These are phyloP conservation scores for Cherax quadricarinatus DNA, from an alignment of 1,140 invertebrate genomes.

Conservation along the genomic window DNA sequence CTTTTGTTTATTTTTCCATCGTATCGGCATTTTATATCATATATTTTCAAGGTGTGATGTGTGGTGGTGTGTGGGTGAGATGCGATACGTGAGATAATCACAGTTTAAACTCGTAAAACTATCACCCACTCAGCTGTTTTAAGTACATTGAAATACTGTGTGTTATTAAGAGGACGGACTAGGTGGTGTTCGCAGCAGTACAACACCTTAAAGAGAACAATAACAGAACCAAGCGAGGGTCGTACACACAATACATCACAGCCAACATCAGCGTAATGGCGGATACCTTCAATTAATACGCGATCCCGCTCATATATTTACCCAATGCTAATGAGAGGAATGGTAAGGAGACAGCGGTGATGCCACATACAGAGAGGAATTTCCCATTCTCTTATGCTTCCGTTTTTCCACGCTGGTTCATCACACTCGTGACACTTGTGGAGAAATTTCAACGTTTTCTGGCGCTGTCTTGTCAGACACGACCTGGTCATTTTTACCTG, in stretches of 20 bases:
- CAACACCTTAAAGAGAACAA: not conserved
- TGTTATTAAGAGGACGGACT: too few relatives aligned
- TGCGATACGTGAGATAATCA: too few relatives aligned
- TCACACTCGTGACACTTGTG: not conserved
- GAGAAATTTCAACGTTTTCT: too few relatives aligned
- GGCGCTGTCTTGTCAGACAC: not conserved
- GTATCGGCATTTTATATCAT: too few relatives aligned
- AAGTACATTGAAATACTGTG: too few relatives aligned
- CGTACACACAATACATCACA: constrained; percentile 24
- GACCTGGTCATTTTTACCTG: too few relatives aligned
- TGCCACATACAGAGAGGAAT: constrained; percentile 1
- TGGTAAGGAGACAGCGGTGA: constrained; percentile 9
- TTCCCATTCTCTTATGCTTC: not conserved
- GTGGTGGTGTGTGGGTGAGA: too few relatives aligned
- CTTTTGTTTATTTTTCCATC: too few relatives aligned
- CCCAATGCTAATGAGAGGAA: constrained; percentile 37
- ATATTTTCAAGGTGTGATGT: too few relatives aligned
- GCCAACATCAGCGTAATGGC: constrained; percentile 32
- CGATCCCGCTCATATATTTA: constrained; percentile 32
- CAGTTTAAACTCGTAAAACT: too few relatives aligned
- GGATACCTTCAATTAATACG: constrained; percentile 27
- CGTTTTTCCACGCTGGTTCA: not conserved
- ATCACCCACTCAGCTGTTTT: too few relatives aligned
- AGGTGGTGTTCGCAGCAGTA: too few relatives aligned
- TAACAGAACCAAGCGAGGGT: not conserved